These are phyloP conservation scores for Sinopyrophorus schimmeli DNA, from an alignment of 2,888 invertebrate species.

Conservation along the genomic window DNA sequence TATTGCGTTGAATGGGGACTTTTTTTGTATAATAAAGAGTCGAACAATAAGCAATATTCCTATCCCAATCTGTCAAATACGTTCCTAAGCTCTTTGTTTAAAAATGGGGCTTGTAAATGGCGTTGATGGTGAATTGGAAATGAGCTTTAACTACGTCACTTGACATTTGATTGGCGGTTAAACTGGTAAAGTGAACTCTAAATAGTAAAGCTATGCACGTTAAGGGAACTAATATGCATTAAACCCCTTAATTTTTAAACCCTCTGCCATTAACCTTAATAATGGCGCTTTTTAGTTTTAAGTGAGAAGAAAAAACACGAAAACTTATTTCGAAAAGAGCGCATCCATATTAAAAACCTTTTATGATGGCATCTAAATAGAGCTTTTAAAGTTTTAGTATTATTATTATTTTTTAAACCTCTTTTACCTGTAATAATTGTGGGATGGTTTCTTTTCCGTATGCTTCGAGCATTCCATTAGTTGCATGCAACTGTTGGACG, in stretches of 20 bases:
- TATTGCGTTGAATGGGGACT: too few relatives aligned
- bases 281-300: too few relatives aligned
- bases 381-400: too few relatives aligned
- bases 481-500: constrained; percentile 88
- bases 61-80: constrained; percentile 28
- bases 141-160: constrained; percentile 25
- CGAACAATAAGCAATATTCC: constrained; percentile 4
- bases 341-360: too few relatives aligned
- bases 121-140: constrained; percentile 40
- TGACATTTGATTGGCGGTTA: constrained; percentile 37
- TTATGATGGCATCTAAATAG: too few relatives aligned
- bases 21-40: too few relatives aligned
- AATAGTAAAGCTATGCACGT: constrained; percentile 20
- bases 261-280: constrained; percentile 7
- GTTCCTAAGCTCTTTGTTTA: constrained; percentile 34
- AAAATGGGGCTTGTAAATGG: constrained; percentile 37
- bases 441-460: constrained; percentile 87
- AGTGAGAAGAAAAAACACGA: too few relatives aligned
- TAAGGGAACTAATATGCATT: constrained; percentile 26
- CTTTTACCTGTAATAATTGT: constrained; percentile 77
- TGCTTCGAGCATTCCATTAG: constrained; percentile 90
- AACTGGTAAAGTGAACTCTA: constrained; percentile 28
- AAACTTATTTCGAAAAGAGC: too few relatives aligned
- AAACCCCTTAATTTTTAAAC: constrained; percentile 21
- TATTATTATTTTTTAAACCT: too few relatives aligned